Base-by-base conservation (phyloP, 2,113 vertebrate genomes). In the Phyllostomus discolor region DNA sequence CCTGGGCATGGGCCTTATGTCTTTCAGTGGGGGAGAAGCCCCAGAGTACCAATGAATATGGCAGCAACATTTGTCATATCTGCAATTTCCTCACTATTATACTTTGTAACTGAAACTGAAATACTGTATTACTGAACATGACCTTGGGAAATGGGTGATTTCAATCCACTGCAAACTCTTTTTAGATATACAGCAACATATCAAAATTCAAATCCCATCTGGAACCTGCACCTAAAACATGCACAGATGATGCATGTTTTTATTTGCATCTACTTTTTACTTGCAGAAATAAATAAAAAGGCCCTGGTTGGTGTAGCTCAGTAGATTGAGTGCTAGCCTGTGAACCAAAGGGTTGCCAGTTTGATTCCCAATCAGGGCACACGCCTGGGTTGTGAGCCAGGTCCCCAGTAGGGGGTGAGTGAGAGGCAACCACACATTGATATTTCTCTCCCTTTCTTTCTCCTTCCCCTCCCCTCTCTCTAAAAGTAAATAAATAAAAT, bases 121-220 rank as follows among this genome's bases (percentile, higher is more conserved):
- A 66, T 22, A 78, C 16, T 75, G 9, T 26, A 48, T 64, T 88
- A 94, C 17, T 92, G 78, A 94, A 64, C 78, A 0, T 54, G 64
- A 70, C 48, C 54, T 38, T 86, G 64, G 87, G 80, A 90, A 97
- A 86, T 19, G 14, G 20, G 38, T 46, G 50, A 90, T 38, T 72
- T 93, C 67, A 93, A 88, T 73, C 35, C 35, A 82, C 12, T 73
- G n/a, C 12, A 94, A 46, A 75, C 2, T 31, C 86, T 22, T 91
- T 35, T 94, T 26, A 89, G 66, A 92, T 72, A 69, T 14, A 62
- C 17, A 70, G 8, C 28, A 41, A 48, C 59, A 20, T 52, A 86
- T 62, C 59, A 83, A 76, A 96, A 92, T 59, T 90, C 70, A 76
- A 81, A 89, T 89, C 35, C 33, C 54, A 91, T 10, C 73, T 79